These are phyloP conservation scores for Macrosoma leucophasiata DNA, from an alignment of 2,888 invertebrate genomes.

Conservation along the genomic window DNA sequence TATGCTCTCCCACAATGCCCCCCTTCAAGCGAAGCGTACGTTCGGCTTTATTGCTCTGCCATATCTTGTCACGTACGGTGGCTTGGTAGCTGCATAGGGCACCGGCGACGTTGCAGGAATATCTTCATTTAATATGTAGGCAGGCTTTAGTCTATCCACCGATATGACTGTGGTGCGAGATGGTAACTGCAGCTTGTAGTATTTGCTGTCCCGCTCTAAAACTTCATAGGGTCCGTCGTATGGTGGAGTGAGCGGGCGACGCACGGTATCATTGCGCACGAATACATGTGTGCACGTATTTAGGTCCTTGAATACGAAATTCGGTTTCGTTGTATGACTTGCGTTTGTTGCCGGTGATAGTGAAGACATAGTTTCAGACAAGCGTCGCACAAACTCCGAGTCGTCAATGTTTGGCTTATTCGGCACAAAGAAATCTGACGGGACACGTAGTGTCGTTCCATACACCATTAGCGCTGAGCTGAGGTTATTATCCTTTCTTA, in stretches of 20 bases:
- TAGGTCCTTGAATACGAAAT: constrained; percentile 8
- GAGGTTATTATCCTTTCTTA: too few species aligned
- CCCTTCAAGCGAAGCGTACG: too few species aligned
- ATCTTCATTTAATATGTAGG: constrained; percentile 11
- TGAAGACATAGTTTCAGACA: constrained; percentile 5
- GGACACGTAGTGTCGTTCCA: constrained; percentile 19
- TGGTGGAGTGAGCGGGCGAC: constrained; percentile 23
- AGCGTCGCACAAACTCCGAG: constrained; percentile 10
- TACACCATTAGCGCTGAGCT: constrained; percentile 20
- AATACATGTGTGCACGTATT: constrained; percentile 24
- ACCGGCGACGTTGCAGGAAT: too few species aligned
- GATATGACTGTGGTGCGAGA: constrained; percentile 11
- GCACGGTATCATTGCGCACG: constrained; percentile 25
- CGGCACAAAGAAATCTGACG: constrained; percentile 21
- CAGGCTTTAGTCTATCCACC: constrained; percentile 27
- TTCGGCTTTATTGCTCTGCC: too few species aligned
- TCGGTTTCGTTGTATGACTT: too few species aligned
- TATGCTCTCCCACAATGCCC: too few species aligned
- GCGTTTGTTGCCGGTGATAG: too few species aligned
- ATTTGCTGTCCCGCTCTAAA: constrained; percentile 10
- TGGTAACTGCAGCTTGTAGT: too few species aligned
- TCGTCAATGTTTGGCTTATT: too few species aligned
- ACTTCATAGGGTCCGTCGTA: constrained; percentile 25
- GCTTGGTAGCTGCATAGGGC: too few species aligned
- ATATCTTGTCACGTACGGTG: too few species aligned